phyloP scores from a whole-genome alignment of 1,140 invertebrate species.

The Drosophila lini region DNA sequence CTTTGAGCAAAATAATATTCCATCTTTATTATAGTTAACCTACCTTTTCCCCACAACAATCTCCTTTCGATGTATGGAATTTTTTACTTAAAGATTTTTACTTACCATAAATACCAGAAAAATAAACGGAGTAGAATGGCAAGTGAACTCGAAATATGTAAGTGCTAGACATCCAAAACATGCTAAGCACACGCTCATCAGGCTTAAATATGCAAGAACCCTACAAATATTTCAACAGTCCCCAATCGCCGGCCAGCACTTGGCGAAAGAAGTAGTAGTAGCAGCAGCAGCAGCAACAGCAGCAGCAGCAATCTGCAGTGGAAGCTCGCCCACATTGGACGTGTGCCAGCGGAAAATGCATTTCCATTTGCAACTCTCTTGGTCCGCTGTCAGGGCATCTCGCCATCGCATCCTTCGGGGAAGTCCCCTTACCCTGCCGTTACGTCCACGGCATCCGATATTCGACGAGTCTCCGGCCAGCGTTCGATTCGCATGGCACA shows the following conservation, averaged over 20 bases:
- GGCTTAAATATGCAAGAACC: constrained; percentile 27
- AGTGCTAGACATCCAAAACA: constrained; percentile 12
- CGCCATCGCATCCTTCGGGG: constrained; percentile 29
- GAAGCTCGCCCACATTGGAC: constrained; percentile 38
- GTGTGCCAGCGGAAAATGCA: constrained; percentile 56
- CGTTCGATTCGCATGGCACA: constrained; percentile 57
- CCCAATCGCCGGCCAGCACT: constrained; percentile 20
- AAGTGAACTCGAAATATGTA: constrained; percentile 18
- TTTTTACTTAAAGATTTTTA: neutral
- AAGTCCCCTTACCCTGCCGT: constrained; percentile 10
- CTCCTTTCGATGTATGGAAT: neutral
- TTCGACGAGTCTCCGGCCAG: constrained; percentile 31
- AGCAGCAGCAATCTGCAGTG: constrained; percentile 22
- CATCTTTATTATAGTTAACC: neutral
- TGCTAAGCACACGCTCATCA: constrained; percentile 36
- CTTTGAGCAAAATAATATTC: neutral
- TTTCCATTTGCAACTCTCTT: constrained; percentile 55
- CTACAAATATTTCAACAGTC: constrained; percentile 29
- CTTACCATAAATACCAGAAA: constrained; percentile 11
- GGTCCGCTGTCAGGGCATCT: constrained; percentile 33
- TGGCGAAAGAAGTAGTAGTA: too few species aligned
- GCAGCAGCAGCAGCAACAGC: neutral
- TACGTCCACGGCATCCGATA: constrained; percentile 7
- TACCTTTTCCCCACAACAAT: neutral
- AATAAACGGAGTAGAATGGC: constrained; percentile 7